These are phyloP conservation scores for Parnassius mnemosyne DNA, from an alignment of 2,888 invertebrate genomes.

Conservation along the genomic window DNA sequence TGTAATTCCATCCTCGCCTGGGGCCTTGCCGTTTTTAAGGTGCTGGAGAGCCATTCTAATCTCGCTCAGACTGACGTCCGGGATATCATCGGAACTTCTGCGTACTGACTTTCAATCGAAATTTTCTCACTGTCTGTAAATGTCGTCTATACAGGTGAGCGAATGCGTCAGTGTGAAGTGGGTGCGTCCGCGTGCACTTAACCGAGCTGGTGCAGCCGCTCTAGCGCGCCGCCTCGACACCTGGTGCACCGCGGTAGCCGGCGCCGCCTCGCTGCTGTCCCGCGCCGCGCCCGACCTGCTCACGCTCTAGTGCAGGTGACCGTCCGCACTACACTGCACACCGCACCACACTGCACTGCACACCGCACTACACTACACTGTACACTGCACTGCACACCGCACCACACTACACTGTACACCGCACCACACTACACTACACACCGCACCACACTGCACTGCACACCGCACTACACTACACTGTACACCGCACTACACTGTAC, in stretches of 20 bases:
- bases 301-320: slow-evolving; percentile 35
- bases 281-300: slow-evolving; percentile 54
- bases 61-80: too few species aligned
- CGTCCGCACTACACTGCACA: background rate
- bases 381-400: too few species aligned
- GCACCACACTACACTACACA: too few species aligned
- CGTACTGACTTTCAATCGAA: too few species aligned
- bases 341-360: background rate
- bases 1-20: too few species aligned
- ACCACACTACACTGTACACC: background rate
- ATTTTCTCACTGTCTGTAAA: too few species aligned
- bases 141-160: slow-evolving; percentile 47
- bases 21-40: too few species aligned
- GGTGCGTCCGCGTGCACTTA: slow-evolving; percentile 66
- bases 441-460: too few species aligned
- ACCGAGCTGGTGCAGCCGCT: slow-evolving; percentile 52
- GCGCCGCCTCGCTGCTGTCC: slow-evolving; percentile 51
- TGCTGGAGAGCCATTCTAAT: too few species aligned
- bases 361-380: too few species aligned
- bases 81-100: too few species aligned
- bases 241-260: slow-evolving; percentile 57
- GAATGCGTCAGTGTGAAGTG: slow-evolving; percentile 55
- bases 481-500: background rate
- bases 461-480: too few species aligned
- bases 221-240: slow-evolving; percentile 56